Evolutionary conservation across 2,888 invertebrate genomes (phyloP), one percentile per base, ranked within the genome.

Genomic region (Amiota mariae): DNA sequence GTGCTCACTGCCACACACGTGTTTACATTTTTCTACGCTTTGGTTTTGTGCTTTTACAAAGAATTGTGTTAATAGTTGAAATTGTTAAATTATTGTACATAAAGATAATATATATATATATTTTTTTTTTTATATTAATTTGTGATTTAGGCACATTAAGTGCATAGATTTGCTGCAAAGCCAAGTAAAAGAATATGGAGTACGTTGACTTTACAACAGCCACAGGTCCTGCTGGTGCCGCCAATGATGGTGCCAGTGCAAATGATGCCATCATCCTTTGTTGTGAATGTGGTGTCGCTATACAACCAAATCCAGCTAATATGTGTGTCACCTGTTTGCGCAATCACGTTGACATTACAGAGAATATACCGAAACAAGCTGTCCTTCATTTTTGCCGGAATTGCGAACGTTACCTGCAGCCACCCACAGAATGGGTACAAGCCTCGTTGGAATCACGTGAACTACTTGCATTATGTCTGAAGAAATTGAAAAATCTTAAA

Each of bases 261-360:
- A 72, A 61, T 15, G 46, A 47, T 20, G 78, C 82, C 2, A 73
- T 85, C 72, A 82, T 88, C 56, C 92, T 96, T 84, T 99, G 99
- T 88, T 99, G 99, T 87, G 95, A 97, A 89, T 99, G 99, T 91
- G 98, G 98, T 12, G 92, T 93, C 13, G 91, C 93, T 20, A 99
- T 99, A 73, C 95, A 96, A 83, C 96, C 99, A 48, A 99, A 99
- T 91, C 96, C 97, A 2, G 94, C 98, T 0, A 99, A 98, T 90
- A 98, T 98, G 97, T 99, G 99, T 90, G 96, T 98, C 1, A 95
- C 95, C 20, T 99, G 99, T 90, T 90, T 99, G 54, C 92, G 98
- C 59, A 94, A 95, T 49, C 93, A 95, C 85, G 94, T 98, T 4
- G 99, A 99, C 87, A 98, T 99, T 73, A 97, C 98, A 1, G 97